Conservation (phyloP, 2,113 vertebrate species). For the Ptyas mucosa region DNA sequence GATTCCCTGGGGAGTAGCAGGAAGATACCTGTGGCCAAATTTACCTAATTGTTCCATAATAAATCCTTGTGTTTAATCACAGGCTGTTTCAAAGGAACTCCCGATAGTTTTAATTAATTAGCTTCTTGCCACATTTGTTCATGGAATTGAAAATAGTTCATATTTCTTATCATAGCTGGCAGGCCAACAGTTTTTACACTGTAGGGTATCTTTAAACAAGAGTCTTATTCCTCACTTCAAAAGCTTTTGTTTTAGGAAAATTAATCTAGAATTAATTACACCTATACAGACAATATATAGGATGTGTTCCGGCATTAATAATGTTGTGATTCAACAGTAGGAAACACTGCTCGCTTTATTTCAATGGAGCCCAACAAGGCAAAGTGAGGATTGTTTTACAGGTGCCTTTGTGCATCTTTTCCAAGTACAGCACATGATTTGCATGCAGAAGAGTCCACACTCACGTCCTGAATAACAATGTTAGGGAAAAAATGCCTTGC, state of each 20-base stretch:
- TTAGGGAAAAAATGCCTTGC: not conserved
- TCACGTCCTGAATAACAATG: not conserved
- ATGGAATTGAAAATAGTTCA: slow-evolving; percentile 44
- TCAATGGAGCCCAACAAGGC: not conserved
- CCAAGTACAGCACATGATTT: not conserved
- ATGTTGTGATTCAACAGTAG: rapidly evolving
- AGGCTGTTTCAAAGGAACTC: slow-evolving; percentile 54
- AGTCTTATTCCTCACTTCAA: not conserved
- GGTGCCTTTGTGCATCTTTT: not conserved
- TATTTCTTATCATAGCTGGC: slow-evolving; percentile 26
- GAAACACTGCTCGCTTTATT: not conserved
- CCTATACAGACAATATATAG: not conserved
- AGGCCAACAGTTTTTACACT: slow-evolving; percentile 11
- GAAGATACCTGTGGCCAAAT: slow-evolving; percentile 56
- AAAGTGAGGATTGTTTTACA: not conserved
- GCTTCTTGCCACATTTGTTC: slow-evolving; percentile 36
- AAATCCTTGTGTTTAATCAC: slow-evolving; percentile 62
- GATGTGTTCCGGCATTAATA: slow-evolving; percentile 20
- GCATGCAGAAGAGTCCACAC: not conserved
- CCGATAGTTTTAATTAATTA: slow-evolving; percentile 58
- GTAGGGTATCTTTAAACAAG: not conserved
- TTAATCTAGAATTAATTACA: slow-evolving; percentile 41
- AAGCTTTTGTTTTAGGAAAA: slow-evolving; percentile 29
- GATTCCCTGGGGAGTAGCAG: not conserved
- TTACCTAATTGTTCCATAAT: slow-evolving; percentile 53